Conservation (phyloP, 2,113 vertebrate genomes). For the Pseudolaguvia tuberculata region DNA sequence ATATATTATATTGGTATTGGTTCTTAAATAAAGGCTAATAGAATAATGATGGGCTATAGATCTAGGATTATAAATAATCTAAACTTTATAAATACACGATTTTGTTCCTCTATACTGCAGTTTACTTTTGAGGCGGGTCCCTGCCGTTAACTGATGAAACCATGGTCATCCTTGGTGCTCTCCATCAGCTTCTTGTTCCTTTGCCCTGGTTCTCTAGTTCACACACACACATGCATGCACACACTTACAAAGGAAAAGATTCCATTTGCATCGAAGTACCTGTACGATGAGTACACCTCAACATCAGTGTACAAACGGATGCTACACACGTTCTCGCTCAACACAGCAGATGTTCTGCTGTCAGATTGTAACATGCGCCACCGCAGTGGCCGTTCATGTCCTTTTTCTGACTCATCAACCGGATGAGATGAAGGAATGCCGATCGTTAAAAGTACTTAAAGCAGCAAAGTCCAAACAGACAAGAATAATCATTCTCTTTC, state of each 20-base stretch:
- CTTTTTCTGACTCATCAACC: slow-evolving; percentile 2
- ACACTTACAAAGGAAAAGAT: slow-evolving; percentile 35
- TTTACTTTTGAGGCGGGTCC: slow-evolving; percentile 23
- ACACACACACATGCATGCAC: slow-evolving; percentile 31
- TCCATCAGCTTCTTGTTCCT: background rate
- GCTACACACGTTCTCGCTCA: slow-evolving; percentile 1
- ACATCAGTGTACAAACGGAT: background rate
- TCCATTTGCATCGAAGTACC: slow-evolving; percentile 25
- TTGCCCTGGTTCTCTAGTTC: background rate
- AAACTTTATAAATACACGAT: slow-evolving; percentile 28
- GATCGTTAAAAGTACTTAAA: slow-evolving; percentile 35
- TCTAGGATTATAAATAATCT: slow-evolving; percentile 31
- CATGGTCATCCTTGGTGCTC: slow-evolving; percentile 16
- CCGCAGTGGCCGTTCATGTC: background rate
- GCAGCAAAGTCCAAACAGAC: slow-evolving; percentile 38
- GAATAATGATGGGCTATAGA: slow-evolving; percentile 42
- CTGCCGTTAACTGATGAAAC: slow-evolving; percentile 36
- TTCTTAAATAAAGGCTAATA: slow-evolving; percentile 43
- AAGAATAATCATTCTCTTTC: slow-evolving; percentile 1
- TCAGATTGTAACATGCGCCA: background rate
- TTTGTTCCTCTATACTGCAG: slow-evolving; percentile 18
- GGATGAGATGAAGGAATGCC: slow-evolving; percentile 29
- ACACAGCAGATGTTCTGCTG: background rate
- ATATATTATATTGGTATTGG: slow-evolving; percentile 39
- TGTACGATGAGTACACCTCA: slow-evolving; percentile 9